Evolutionary conservation across 2,113 vertebrate genomes (phyloP).

Genomic region (Microcebus griseorufus): DNA sequence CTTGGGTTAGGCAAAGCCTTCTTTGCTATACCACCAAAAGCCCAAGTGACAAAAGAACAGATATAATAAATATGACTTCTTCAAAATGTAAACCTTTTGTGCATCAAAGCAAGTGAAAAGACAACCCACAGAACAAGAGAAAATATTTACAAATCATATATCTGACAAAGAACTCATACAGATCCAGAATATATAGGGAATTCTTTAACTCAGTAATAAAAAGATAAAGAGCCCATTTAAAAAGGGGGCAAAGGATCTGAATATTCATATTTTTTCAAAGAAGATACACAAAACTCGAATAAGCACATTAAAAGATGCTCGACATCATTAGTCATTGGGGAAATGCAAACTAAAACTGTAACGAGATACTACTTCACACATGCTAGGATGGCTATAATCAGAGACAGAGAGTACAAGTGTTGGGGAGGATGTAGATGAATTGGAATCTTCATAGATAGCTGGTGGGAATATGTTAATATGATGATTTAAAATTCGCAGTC

Average conservation of each 20-base stretch:
- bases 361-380: not conserved
- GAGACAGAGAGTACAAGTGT: not conserved
- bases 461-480: not conserved
- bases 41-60: not conserved
- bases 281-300: not conserved
- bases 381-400: not conserved
- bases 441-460: not conserved
- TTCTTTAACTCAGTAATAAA: not conserved
- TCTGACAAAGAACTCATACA: not conserved
- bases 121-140: not conserved
- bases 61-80: not conserved
- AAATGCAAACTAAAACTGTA: not conserved
- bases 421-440: not conserved
- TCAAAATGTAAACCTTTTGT: not conserved
- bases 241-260: not conserved
- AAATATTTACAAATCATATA: conserved; percentile 7
- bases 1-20: not conserved
- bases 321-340: not conserved
- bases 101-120: not conserved
- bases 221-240: not conserved
- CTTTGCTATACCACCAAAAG: not conserved
- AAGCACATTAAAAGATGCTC: not conserved
- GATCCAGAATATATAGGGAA: not conserved
- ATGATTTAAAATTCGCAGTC: too few relatives aligned
- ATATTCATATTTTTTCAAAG: not conserved